Evolutionary conservation across 2,113 vertebrate species (phyloP).

Genomic region (Tachycineta bicolor): DNA sequence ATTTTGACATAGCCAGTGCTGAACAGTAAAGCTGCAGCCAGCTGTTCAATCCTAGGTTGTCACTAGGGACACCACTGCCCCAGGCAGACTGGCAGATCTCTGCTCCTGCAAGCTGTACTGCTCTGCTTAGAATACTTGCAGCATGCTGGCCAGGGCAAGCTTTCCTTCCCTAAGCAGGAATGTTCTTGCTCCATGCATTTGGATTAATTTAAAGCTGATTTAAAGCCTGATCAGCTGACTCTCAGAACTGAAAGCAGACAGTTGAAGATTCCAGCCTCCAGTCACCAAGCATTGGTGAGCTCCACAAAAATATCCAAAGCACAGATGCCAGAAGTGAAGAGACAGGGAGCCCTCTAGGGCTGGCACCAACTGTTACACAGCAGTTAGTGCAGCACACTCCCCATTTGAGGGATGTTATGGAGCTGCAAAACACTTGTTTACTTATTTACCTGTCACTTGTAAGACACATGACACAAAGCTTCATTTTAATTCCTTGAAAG

Average conservation of each 20-base stretch:
- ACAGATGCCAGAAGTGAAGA: background rate
- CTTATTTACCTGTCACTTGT: background rate
- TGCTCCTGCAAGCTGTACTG: background rate
- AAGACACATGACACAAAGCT: background rate
- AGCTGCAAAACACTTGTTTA: background rate
- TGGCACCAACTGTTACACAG: background rate
- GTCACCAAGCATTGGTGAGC: background rate
- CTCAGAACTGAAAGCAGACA: background rate
- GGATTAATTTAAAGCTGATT: background rate
- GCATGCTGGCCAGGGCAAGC: background rate
- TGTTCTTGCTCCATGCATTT: background rate
- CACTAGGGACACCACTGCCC: background rate
- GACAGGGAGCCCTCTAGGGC: background rate
- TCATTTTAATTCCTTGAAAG: background rate
- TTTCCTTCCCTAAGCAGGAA: background rate
- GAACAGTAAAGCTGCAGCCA: background rate
- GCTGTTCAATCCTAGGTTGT: background rate
- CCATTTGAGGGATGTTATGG: background rate
- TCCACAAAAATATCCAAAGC: background rate
- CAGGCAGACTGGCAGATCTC: background rate
- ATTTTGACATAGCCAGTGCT: background rate
- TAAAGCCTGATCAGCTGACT: background rate
- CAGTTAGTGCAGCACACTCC: background rate
- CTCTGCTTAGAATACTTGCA: background rate
- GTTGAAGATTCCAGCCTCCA: background rate